Evolutionary conservation across 2,113 vertebrate genomes (phyloP), one percentile per base, ranked within the genome.

Genomic region (Regulus satrapa): DNA sequence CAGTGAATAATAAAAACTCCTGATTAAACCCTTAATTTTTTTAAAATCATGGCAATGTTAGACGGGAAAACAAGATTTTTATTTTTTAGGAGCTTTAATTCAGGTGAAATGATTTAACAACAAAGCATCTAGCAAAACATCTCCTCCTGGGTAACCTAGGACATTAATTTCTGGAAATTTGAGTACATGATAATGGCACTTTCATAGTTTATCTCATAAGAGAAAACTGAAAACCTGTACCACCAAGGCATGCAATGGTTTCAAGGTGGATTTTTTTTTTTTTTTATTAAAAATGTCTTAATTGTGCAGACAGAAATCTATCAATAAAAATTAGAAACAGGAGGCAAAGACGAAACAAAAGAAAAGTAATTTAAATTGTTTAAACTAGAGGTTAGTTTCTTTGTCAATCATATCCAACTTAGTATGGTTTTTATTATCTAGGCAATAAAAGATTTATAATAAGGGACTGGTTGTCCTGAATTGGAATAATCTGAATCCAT

Each of bases 361-460:
- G 7, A 9, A 71, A 92, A 89, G 36, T 2, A 4, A 51, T 66
- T 91, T 88, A 59, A 93, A 95, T 75, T 43, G 3, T 84, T 93
- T 79, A 86, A 71, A 31, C 18, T 82, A 74, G 34, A 94, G 31
- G 18, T 41, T 63, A 64, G 6, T 89, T 88, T 91, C 43, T 68
- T 77, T 54, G 31, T 79, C 43, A 75, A 14, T 93, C 92, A 84
- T 77, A 75, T 89, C 23, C 45, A 69, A 25, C 40, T 68, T 67
- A 46, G 28, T 73, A 66, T 78, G 67, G 17, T 82, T 96, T 95
- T 88, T 52, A 85, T 95, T 94, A 94, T 72, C 38, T 77, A 81
- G 32, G 31, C 29, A 97, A 80, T 72, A 94, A 96, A 89, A 93
- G 41, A 82, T 94, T 96, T 75, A 96, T 41, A 84, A 28, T 85